A percentile compares a stretch with the other conserved stretches of the same genome.
Conservation (phyloP, 2,113 vertebrate genomes). For the Neolamprologus sp. region DNA sequence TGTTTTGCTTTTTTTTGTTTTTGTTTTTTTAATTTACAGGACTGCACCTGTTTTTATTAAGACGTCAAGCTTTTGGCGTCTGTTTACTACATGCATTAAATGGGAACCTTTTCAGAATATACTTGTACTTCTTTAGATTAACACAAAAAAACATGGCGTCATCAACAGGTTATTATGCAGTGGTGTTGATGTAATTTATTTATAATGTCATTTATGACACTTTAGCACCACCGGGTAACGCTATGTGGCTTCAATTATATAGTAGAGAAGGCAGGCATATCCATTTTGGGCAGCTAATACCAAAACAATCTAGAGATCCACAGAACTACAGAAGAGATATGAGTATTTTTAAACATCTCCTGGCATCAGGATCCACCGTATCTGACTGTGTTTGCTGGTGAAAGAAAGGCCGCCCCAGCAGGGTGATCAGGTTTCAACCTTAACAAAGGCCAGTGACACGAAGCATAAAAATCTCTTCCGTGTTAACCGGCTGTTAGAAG, state of each 20-base stretch:
- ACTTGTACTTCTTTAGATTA: not conserved
- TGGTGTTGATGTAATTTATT: not conserved
- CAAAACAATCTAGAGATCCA: not conserved
- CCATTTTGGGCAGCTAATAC: not conserved
- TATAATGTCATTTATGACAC: not conserved
- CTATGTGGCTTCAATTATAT: not conserved
- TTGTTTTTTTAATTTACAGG: not conserved
- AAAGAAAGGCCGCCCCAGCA: not conserved
- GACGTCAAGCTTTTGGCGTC: not conserved
- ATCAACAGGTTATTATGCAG: not conserved
- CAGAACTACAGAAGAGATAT: not conserved
- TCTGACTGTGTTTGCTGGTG: not conserved
- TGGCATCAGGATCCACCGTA: not conserved
- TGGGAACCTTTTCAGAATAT: not conserved
- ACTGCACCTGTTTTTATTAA: not conserved
- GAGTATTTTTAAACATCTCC: not conserved
- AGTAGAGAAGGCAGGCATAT: not conserved
- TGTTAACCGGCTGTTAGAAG: not conserved
- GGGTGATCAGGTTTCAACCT: conserved; percentile 8
- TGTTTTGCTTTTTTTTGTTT: not conserved
- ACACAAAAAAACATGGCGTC: not conserved
- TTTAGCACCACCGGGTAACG: not conserved
- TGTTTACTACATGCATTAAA: not conserved
- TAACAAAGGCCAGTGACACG: not conserved
- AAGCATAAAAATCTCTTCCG: not conserved